phyloP scores from a whole-genome alignment of 2,888 invertebrate species.

The Antheraea yamamai region DNA sequence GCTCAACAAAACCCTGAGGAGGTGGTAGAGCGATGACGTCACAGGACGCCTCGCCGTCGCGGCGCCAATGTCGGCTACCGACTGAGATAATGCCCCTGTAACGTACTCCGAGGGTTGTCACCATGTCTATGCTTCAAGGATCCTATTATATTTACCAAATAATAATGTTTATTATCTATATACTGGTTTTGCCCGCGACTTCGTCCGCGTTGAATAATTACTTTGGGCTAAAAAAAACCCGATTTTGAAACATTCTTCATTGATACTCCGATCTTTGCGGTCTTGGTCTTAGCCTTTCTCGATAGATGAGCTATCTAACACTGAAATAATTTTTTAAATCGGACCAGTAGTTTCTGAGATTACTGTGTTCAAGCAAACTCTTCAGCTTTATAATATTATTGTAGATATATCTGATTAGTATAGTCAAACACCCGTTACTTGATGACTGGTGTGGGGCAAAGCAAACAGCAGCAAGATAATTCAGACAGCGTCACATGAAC shows the following conservation, averaged over 20 bases:
- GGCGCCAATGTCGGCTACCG: constrained; percentile 33
- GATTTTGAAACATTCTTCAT: too few species aligned
- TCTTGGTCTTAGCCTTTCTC: too few species aligned
- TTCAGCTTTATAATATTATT: too few species aligned
- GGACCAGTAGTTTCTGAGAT: too few species aligned
- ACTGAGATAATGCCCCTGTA: constrained; percentile 15
- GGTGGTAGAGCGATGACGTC: constrained; percentile 30
- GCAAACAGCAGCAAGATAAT: not conserved
- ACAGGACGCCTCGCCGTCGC: constrained; percentile 43
- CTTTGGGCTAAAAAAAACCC: too few species aligned
- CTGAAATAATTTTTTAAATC: too few species aligned
- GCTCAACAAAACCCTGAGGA: constrained; percentile 5
- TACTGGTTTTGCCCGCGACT: not conserved
- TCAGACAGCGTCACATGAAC: not conserved
- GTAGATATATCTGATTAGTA: not conserved
- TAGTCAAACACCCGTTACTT: not conserved
- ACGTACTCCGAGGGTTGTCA: constrained; percentile 6
- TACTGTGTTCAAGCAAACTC: too few species aligned
- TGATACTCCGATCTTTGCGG: too few species aligned
- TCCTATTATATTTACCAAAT: not conserved
- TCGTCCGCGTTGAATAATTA: too few species aligned
- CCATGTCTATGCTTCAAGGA: not conserved
- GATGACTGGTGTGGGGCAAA: too few species aligned
- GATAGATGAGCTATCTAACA: too few species aligned
- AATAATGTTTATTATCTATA: not conserved